phyloP scores from a whole-genome alignment of 1,140 invertebrate genomes.

The Drosophila navojoa region DNA sequence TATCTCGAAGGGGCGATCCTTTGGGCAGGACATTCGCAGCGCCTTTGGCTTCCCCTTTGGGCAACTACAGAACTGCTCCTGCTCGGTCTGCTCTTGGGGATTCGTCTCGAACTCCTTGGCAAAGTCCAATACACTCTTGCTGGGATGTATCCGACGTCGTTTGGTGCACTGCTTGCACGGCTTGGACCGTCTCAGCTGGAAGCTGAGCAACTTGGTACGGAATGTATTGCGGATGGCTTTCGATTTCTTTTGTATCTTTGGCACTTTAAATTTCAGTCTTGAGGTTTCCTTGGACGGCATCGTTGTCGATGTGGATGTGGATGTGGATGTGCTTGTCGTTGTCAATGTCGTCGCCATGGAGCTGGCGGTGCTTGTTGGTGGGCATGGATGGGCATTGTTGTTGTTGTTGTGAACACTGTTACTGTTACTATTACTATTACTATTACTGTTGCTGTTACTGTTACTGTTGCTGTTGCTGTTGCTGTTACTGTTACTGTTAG shows the following conservation, averaged over 20 bases:
- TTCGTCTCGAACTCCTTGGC: slow-evolving; percentile 64
- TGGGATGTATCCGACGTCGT: slow-evolving; percentile 76
- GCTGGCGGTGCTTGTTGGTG: slow-evolving; percentile 59
- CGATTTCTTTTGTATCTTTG: slow-evolving; percentile 82
- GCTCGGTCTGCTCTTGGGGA: slow-evolving; percentile 4
- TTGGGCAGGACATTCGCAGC: slow-evolving; percentile 39
- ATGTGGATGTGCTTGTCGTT: slow-evolving; percentile 51
- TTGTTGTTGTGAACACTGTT: slow-evolving; percentile 45
- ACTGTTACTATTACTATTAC: slow-evolving; percentile 39
- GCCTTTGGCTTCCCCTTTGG: slow-evolving; percentile 49
- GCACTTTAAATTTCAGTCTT: slow-evolving; percentile 83
- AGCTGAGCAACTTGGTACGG: slow-evolving; percentile 74
- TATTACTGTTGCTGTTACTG: slow-evolving; percentile 39
- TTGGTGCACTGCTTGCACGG: slow-evolving; percentile 79
- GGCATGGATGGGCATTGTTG: slow-evolving; percentile 48
- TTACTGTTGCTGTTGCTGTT: slow-evolving; percentile 52
- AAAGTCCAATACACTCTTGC: slow-evolving; percentile 77
- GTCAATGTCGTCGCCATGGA: slow-evolving; percentile 55
- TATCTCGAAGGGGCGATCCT: slow-evolving; percentile 36
- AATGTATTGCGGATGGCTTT: slow-evolving; percentile 82
- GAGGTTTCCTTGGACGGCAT: slow-evolving; percentile 79
- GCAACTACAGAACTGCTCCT: slow-evolving; percentile 72
- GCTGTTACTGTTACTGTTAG: slow-evolving; percentile 32
- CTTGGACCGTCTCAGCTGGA: slow-evolving; percentile 70
- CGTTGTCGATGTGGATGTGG: slow-evolving; percentile 45